Base-by-base conservation (phyloP, 2,113 vertebrate genomes). In the Danionella cerebrum region DNA sequence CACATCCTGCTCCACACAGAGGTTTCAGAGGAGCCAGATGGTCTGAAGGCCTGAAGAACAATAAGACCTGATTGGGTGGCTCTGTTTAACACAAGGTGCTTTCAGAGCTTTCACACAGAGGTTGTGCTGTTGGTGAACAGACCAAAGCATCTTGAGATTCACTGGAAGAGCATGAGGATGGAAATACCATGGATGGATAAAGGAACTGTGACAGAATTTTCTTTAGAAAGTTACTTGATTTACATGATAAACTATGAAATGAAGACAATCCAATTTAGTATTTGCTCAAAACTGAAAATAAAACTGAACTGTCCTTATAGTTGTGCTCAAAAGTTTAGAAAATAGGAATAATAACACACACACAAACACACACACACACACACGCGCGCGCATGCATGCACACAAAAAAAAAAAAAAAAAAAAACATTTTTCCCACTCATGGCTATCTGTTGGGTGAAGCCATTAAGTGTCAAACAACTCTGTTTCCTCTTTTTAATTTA, bases 1-100 rank as follows among this genome's bases (percentile, higher is more conserved):
- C 67, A 81, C 77, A 70, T 69, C 67, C 71, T 76, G 72, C 60
- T 50, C 41, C 33, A 77, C 72, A 76, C 76, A 75, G n/a, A 78
- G 78, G 75, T 78, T 51, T 72, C 14, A 72, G 51, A 72, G 82
- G 72, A n/a, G n/a, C n/a, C 86, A 89, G 84, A 88, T 88, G 86
- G 86, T 45, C 67, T 31, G 45, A 38, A 76, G 82, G 68, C 51
- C 64, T 55, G 44, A 19, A 0, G 44, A 48, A 86, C 81, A 87
- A 85, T 75, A 53, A 76, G 60, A 64, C 6, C 35, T 72, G 70
- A 68, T 73, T 79, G 65, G 69, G 36, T 57, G 71, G 76, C 74
- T 76, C 77, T 82, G 54, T 58, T 80, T 52, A 66, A 58, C 71
- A 79, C 65, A 63, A 59, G 58, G 47, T 18, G 6, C 54, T 73